Evolutionary conservation across 2,888 invertebrate genomes (phyloP).

Genomic region (Campoplex nolae): DNA sequence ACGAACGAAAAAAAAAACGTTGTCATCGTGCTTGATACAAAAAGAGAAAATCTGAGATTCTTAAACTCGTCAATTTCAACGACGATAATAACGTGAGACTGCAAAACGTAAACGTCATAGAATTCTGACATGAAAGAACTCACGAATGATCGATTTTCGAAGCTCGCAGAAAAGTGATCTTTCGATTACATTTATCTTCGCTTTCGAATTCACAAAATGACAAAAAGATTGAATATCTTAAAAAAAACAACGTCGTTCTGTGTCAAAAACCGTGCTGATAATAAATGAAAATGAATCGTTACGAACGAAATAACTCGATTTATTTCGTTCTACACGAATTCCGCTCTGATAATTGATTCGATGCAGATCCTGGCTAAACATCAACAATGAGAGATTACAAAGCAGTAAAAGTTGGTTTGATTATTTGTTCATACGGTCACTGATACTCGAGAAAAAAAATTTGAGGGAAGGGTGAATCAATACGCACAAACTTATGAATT

Average conservation of each 20-base stretch:
- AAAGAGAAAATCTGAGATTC: too few relatives aligned
- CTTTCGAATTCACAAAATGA: neutral
- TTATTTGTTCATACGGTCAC: constrained; percentile 11
- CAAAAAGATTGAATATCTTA: neutral
- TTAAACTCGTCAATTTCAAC: too few relatives aligned
- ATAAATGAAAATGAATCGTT: neutral
- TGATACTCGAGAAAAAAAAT: constrained; percentile 21
- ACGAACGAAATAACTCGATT: neutral
- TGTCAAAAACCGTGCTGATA: neutral
- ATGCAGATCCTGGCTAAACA: neutral
- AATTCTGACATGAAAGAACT: too few relatives aligned
- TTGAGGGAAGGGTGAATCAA: constrained; percentile 37
- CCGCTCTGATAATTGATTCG: neutral
- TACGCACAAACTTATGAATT: constrained; percentile 1
- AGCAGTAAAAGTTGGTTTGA: neutral
- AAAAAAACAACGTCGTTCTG: neutral
- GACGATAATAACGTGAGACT: too few relatives aligned
- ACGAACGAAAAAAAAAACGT: neutral
- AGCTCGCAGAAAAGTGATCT: neutral
- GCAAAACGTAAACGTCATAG: too few relatives aligned
- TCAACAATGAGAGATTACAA: neutral
- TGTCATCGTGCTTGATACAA: too few relatives aligned
- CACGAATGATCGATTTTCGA: neutral
- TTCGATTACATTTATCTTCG: too few relatives aligned
- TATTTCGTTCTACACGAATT: neutral